Conservation (phyloP, 92 coral and sea anemone genomes). For the Siderastrea radians region DNA sequence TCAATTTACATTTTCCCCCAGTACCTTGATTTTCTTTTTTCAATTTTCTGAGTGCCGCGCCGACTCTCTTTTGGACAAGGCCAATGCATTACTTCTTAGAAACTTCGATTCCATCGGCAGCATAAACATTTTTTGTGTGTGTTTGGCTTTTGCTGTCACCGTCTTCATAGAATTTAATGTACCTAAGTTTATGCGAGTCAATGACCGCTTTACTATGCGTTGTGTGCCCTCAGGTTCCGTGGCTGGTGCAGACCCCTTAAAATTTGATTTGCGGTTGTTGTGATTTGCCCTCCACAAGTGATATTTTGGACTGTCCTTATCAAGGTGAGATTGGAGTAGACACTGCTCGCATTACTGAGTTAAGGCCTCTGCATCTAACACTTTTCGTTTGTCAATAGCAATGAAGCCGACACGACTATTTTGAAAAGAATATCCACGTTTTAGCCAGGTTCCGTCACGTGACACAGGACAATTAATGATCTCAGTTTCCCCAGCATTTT, state of each 20-base stretch:
- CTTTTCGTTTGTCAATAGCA: slow-evolving; percentile 60
- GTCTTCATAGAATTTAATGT: slow-evolving; percentile 57
- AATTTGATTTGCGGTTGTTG: slow-evolving; percentile 57
- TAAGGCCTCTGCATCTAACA: slow-evolving; percentile 62
- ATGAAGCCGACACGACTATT: slow-evolving; percentile 66
- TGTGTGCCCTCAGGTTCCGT: slow-evolving; percentile 64
- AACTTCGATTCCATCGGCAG: slow-evolving; percentile 45
- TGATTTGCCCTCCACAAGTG: slow-evolving; percentile 61
- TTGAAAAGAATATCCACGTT: slow-evolving; percentile 65
- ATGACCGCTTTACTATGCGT: slow-evolving; percentile 58
- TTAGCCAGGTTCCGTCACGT: slow-evolving; percentile 76
- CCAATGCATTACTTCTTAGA: slow-evolving; percentile 57
- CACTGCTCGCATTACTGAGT: slow-evolving; percentile 50
- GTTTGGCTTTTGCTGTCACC: slow-evolving; percentile 48
- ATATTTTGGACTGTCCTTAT: slow-evolving; percentile 49
- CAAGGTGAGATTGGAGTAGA: slow-evolving; percentile 40
- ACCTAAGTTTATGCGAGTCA: slow-evolving; percentile 45
- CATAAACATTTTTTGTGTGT: slow-evolving; percentile 18
- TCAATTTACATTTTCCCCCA: slow-evolving; percentile 24
- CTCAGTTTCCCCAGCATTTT: neutral
- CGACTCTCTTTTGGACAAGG: slow-evolving; percentile 24
- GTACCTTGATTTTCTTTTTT: slow-evolving; percentile 42
- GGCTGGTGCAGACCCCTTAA: slow-evolving; percentile 66
- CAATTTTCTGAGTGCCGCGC: neutral
- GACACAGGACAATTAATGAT: slow-evolving; percentile 52